Evolutionary conservation across 1,140 invertebrate genomes (phyloP), one percentile per base, ranked within the genome.

Genomic region (Drosophila obscura): DNA sequence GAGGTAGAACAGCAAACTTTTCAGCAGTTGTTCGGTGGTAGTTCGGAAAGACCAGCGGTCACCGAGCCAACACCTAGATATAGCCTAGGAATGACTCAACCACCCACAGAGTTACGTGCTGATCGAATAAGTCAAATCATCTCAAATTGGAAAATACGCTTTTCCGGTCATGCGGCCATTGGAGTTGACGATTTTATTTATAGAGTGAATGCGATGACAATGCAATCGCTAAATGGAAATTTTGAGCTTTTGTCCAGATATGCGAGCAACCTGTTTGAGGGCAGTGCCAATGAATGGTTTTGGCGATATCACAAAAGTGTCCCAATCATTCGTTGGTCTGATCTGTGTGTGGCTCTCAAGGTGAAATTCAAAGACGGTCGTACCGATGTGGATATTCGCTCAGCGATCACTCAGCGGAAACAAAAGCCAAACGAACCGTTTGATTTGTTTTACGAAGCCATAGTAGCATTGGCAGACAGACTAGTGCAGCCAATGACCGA

Each of bases 301-400:
- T 59, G 56, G 48, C 56, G 39, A 5, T 67, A 67, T 28, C 56
- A 58, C 26, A 67, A 52, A 44, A 52, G 64, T n/a, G 48, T 60
- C 1, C 4, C 13, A 1, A 15, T 31, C 45, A 53, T 57, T 16
- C 41, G 39, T 35, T 48, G 62, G 52, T 13, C 44, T 1, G 26
- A 57, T 3, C 22, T 64, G 46, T 45, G 44, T 11, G 1, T n/a
- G 9, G 44, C 62, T 16, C 28, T 57, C 16, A 51, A 26, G 52
- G 39, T 24, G 8, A 48, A 67, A 24, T 67, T 60, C 39, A 11
- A 51, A 19, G 19, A 19, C 19, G 19, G 19, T 19, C 19, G 19
- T 19, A 19, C 19, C 19, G 19, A 19, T 19, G 19, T 19, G 19
- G 19, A 19, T 19, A 19, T 19, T 19, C 19, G 19, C 19, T 26